These are phyloP conservation scores for Yponomeuta plumbellus DNA, from an alignment of 2,888 invertebrate species.

Conservation along the genomic window DNA sequence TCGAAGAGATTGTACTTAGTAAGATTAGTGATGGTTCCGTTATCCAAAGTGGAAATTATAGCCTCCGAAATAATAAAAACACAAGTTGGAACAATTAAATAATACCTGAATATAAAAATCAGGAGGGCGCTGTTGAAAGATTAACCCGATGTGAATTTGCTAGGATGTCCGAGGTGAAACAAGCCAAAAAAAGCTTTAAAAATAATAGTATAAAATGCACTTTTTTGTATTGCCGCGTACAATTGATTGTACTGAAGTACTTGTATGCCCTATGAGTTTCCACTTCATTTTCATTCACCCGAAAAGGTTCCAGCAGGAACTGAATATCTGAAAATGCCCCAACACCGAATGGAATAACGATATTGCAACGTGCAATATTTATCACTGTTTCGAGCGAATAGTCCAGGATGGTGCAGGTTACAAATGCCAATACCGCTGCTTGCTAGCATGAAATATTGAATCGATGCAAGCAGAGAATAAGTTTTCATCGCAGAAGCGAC, in stretches of 20 bases:
- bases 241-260: background rate
- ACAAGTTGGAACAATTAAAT: too few relatives aligned
- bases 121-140: too few relatives aligned
- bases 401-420: constrained; percentile 44
- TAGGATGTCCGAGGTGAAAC: too few relatives aligned
- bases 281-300: background rate
- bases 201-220: too few relatives aligned
- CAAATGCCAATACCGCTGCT: constrained; percentile 56
- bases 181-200: too few relatives aligned
- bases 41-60: too few relatives aligned
- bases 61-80: too few relatives aligned
- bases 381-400: constrained; percentile 37
- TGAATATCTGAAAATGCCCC: background rate
- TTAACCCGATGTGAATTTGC: too few relatives aligned
- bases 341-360: constrained; percentile 22
- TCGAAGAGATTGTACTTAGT: too few relatives aligned
- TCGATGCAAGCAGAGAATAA: constrained; percentile 39
- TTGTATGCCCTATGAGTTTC: background rate
- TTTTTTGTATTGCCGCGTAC: too few relatives aligned
- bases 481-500: constrained; percentile 22
- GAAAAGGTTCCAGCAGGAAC: background rate
- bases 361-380: constrained; percentile 15
- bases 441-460: constrained; percentile 55
- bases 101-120: too few relatives aligned
- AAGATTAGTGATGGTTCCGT: too few relatives aligned